Conservation (phyloP, 2,113 vertebrate genomes). For the Peromyscus californicus region DNA sequence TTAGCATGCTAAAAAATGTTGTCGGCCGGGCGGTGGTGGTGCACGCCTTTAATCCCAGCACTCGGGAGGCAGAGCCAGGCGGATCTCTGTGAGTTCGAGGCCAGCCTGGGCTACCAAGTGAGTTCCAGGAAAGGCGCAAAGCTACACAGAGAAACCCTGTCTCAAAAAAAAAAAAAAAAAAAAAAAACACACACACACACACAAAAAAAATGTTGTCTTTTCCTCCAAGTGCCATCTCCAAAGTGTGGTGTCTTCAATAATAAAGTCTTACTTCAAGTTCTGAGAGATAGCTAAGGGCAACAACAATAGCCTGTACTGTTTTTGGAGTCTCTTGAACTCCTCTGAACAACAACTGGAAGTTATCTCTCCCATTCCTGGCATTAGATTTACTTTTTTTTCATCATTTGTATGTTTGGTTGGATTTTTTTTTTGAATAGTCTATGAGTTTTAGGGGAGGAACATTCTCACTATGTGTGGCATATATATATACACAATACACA, state of each 20-base stretch:
- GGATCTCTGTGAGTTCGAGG: too few relatives aligned
- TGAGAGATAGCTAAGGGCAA: not conserved
- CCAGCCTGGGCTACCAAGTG: too few relatives aligned
- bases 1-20: not conserved
- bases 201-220: not conserved
- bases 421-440: not conserved
- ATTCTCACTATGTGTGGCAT: not conserved
- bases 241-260: not conserved
- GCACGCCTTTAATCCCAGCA: too few relatives aligned
- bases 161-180: too few relatives aligned
- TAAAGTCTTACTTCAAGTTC: not conserved
- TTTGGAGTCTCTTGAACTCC: not conserved
- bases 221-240: not conserved
- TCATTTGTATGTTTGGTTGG: not conserved
- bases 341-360: not conserved
- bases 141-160: too few relatives aligned
- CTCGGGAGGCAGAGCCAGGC: too few relatives aligned
- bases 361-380: not conserved
- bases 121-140: too few relatives aligned
- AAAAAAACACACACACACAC: too few relatives aligned
- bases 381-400: not conserved
- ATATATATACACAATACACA: not conserved
- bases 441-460: not conserved
- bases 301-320: not conserved
- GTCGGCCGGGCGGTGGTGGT: too few relatives aligned